phyloP scores from a whole-genome alignment of 2,888 invertebrate genomes.

The Drosophila ustulata region DNA sequence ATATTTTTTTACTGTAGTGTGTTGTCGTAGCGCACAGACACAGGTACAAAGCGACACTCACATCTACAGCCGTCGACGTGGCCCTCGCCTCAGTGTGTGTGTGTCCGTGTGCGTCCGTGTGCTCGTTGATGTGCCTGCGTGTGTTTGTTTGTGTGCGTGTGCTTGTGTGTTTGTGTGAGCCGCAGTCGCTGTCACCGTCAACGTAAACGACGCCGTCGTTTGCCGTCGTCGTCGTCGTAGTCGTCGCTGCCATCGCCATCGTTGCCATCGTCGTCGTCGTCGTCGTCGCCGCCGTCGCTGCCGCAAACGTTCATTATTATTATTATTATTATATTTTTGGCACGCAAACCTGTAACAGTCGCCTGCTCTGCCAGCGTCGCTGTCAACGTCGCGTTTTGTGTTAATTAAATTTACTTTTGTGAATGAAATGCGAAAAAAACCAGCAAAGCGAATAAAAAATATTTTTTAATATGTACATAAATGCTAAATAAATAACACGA shows the following conservation, averaged over 20 bases:
- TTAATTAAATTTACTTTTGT: conserved; percentile 82
- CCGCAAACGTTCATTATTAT: conserved; percentile 64
- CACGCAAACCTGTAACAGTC: conserved; percentile 75
- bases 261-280: conserved; percentile 35
- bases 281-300: conserved; percentile 27
- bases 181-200: conserved; percentile 54
- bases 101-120: conserved; percentile 47
- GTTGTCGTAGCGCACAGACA: conserved; percentile 57
- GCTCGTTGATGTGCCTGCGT: conserved; percentile 39
- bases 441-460: conserved; percentile 77
- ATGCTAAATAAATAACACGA: conserved; percentile 76
- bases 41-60: conserved; percentile 59
- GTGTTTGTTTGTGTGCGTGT: conserved; percentile 47
- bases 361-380: conserved; percentile 46
- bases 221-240: conserved; percentile 40
- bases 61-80: conserved; percentile 67
- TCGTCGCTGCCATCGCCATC: conserved; percentile 50
- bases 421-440: conserved; percentile 81
- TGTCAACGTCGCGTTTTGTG: conserved; percentile 68
- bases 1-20: conserved; percentile 72
- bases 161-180: conserved; percentile 49
- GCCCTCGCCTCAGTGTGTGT: conserved; percentile 63
- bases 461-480: conserved; percentile 73
- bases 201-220: conserved; percentile 47
- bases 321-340: conserved; percentile 69